A percentile compares a stretch with the other conserved stretches of the same genome.
Evolutionary conservation across 2,888 invertebrate species (phyloP).

Genomic region (Bedellia somnulentella): DNA sequence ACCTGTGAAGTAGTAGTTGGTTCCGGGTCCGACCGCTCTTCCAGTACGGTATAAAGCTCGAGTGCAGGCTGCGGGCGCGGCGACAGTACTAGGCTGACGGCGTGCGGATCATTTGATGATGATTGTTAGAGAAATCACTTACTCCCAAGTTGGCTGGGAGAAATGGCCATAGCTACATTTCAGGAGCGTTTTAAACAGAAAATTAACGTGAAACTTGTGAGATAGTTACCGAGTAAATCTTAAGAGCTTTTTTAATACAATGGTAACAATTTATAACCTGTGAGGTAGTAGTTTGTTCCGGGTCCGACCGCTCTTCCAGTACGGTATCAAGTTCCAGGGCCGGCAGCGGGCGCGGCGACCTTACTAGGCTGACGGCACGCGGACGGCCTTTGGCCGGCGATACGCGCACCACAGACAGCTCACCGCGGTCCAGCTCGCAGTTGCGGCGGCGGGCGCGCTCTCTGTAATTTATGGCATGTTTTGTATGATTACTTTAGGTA

Average conservation of each 20-base stretch:
- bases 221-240: too few relatives aligned
- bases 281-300: slow-evolving; percentile 65
- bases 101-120: background rate
- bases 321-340: slow-evolving; percentile 82
- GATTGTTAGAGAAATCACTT: too few relatives aligned
- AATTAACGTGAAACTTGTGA: too few relatives aligned
- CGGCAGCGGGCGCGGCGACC: slow-evolving; percentile 74
- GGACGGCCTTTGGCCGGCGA: slow-evolving; percentile 37
- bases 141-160: too few relatives aligned
- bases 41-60: slow-evolving; percentile 72
- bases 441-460: slow-evolving; percentile 80
- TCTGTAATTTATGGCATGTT: slow-evolving; percentile 41
- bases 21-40: slow-evolving; percentile 69
- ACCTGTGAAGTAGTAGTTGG: slow-evolving; percentile 27
- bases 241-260: too few relatives aligned
- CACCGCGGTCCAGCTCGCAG: slow-evolving; percentile 81
- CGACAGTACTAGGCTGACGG: slow-evolving; percentile 16
- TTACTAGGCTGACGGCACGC: slow-evolving; percentile 38
- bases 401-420: slow-evolving; percentile 76
- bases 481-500: background rate
- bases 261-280: too few relatives aligned
- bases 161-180: too few relatives aligned
- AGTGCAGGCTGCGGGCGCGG: slow-evolving; percentile 67
- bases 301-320: slow-evolving; percentile 80
- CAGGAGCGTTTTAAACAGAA: too few relatives aligned